Conservation (phyloP, 2,113 vertebrate genomes). For the Neofelis nebulosa region DNA sequence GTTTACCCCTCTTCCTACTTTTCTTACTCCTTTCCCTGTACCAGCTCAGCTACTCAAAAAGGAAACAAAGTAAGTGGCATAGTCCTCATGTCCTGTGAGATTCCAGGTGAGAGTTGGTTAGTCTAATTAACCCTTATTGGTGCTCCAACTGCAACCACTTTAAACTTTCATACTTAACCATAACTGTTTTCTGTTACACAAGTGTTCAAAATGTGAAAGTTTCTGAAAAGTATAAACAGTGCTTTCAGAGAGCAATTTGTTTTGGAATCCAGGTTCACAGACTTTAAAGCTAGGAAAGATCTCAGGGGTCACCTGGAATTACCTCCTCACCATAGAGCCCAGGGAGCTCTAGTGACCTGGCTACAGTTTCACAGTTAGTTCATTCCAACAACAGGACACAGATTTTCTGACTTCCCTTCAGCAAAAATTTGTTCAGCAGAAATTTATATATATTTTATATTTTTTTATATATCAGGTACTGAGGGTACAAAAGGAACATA, state of each 20-base stretch:
- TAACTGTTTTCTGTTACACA: neutral
- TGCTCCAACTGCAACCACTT: neutral
- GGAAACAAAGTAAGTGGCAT: neutral
- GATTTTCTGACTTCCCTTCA: neutral
- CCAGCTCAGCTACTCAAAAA: neutral
- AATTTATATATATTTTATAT: neutral
- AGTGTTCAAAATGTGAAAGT: neutral
- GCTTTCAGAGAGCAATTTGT: neutral
- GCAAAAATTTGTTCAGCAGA: constrained; percentile 34
- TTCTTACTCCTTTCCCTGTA: neutral
- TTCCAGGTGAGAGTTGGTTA: neutral
- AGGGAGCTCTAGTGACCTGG: neutral
- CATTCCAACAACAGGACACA: neutral
- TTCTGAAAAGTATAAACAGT: neutral
- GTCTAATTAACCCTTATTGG: neutral
- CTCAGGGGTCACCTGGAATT: neutral
- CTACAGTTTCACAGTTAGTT: neutral
- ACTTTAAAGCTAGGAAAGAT: neutral
- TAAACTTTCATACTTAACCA: neutral
- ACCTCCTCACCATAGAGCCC: neutral
- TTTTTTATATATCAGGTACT: neutral
- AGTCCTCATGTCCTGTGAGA: neutral
- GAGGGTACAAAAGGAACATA: neutral
- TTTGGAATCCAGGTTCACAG: neutral
- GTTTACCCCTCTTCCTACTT: neutral